Evolutionary conservation across 2,113 vertebrate genomes (phyloP).

Genomic region (Pithys albifrons): DNA sequence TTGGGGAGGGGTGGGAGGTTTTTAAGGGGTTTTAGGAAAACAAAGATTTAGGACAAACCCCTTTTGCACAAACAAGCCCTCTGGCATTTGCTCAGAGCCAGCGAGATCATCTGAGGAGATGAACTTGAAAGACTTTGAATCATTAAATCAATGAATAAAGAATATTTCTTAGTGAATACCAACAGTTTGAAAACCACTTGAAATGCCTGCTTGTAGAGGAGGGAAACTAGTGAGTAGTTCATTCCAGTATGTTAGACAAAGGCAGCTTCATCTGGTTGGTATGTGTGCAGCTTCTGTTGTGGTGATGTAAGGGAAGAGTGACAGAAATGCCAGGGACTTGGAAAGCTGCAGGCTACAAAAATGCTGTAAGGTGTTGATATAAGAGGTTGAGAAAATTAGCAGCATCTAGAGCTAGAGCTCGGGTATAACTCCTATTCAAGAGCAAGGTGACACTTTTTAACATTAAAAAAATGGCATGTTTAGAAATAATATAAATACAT

Average conservation of each 20-base stretch:
- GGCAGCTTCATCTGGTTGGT: background rate
- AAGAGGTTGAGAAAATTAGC: background rate
- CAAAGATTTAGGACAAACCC: background rate
- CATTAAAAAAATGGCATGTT: background rate
- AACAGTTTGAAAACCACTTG: background rate
- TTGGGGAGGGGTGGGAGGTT: background rate
- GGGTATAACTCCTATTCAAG: background rate
- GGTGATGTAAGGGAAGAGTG: background rate
- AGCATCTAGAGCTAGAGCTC: background rate
- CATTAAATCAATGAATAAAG: background rate
- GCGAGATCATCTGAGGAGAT: conserved; percentile 15
- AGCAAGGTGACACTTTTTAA: background rate
- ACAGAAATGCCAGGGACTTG: background rate
- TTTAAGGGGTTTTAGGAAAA: background rate
- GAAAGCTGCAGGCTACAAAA: background rate
- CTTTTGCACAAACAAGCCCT: background rate
- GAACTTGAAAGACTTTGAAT: conserved; percentile 3
- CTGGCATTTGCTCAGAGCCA: background rate
- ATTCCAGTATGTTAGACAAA: background rate
- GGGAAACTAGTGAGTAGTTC: background rate
- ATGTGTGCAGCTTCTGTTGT: background rate
- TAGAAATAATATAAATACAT: background rate
- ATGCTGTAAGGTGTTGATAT: background rate
- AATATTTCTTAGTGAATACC: background rate
- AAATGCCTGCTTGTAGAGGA: background rate